Percentiles rank a stretch among this genome's conserved stretches.
Conservation (phyloP, 2,797 vertebrate species). For the Geotria australis region DNA sequence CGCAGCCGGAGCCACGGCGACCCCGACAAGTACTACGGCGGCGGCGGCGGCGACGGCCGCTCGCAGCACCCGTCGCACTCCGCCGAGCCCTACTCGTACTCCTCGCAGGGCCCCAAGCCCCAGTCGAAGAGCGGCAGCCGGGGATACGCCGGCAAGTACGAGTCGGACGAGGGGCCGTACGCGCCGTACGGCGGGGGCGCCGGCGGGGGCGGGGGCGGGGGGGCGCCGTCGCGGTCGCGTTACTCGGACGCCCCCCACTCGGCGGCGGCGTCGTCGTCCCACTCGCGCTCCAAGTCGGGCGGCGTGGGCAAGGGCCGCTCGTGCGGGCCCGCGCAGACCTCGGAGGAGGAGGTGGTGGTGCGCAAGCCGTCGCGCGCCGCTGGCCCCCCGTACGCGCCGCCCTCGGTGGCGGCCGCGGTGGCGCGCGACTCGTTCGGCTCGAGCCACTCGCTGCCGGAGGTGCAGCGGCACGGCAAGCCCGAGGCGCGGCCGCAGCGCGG, state of each 20-base stretch:
- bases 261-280: slow-evolving; percentile 27
- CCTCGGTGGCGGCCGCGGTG: slow-evolving; percentile 25
- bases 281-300: slow-evolving; percentile 47
- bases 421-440: slow-evolving; percentile 62
- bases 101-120: slow-evolving; percentile 34
- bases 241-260: slow-evolving; percentile 15
- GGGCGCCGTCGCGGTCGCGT: background rate
- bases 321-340: slow-evolving; percentile 20
- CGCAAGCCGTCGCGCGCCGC: slow-evolving; percentile 46
- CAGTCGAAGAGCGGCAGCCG: slow-evolving; percentile 11
- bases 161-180: background rate
- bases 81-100: slow-evolving; percentile 48
- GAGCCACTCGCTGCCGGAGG: slow-evolving; percentile 93
- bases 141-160: background rate
- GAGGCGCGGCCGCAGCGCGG: slow-evolving; percentile 70
- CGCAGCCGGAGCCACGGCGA: slow-evolving; percentile 40
- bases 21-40: slow-evolving; percentile 42
- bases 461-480: slow-evolving; percentile 73
- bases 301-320: too few relatives aligned
- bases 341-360: slow-evolving; percentile 49
- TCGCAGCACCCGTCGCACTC: slow-evolving; percentile 44
- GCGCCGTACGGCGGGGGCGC: background rate
- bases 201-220: too few relatives aligned
- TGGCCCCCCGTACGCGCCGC: slow-evolving; percentile 19
- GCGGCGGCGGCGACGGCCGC: slow-evolving; percentile 6